Percentiles rank a stretch among this genome's conserved stretches.
Conservation (phyloP, 1,140 invertebrate species). For the Hyles euphorbiae region DNA sequence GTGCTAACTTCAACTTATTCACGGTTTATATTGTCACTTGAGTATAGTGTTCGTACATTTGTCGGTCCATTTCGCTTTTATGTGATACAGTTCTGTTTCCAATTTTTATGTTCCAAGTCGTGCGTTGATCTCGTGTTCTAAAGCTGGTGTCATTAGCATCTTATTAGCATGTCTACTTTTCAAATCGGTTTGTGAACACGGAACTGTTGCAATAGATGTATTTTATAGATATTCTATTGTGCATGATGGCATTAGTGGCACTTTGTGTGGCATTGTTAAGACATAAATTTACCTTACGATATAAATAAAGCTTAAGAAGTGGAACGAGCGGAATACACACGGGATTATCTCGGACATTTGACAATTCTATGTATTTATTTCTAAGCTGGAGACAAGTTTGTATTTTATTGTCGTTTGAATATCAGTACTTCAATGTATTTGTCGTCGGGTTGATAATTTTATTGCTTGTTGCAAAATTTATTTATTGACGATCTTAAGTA, state of each 20-base stretch:
- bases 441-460: too few relatives aligned
- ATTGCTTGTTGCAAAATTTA: too few relatives aligned
- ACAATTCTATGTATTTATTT: too few relatives aligned
- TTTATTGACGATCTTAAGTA: too few relatives aligned
- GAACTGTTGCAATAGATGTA: constrained; percentile 8
- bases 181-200: constrained; percentile 9
- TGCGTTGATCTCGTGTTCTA: constrained; percentile 9
- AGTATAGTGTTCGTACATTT: neutral
- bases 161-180: constrained; percentile 15
- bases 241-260: constrained; percentile 3
- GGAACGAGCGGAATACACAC: too few relatives aligned
- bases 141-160: constrained; percentile 12
- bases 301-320: too few relatives aligned
- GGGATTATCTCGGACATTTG: too few relatives aligned
- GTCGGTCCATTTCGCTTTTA: neutral
- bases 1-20: constrained; percentile 25
- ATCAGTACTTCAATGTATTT: too few relatives aligned
- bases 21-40: constrained; percentile 3
- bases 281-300: constrained; percentile 12
- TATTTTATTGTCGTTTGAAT: too few relatives aligned
- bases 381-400: too few relatives aligned
- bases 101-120: constrained; percentile 6
- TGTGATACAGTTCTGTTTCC: constrained; percentile 4
- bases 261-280: constrained; percentile 10
- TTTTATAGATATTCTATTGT: constrained; percentile 4